Evolutionary conservation across 2,888 invertebrate species (phyloP), one percentile per base, ranked within the genome.

Genomic region (Dynastes maya): DNA sequence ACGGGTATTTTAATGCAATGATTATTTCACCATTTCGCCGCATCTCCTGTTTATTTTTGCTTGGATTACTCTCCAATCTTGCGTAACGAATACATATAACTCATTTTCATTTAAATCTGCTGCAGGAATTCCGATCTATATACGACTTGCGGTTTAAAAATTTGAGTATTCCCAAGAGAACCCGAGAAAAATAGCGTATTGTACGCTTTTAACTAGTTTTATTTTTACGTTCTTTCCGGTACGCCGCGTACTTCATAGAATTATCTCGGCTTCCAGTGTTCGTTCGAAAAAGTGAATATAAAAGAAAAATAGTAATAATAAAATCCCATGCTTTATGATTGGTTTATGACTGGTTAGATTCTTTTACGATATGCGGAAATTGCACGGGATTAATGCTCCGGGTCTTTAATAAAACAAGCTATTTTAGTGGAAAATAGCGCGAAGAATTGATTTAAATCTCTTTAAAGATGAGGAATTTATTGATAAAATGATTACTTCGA

Each of bases 61-160:
- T 16, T 16, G 22, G 0, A 16, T 11, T 22, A 8, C 22, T n/a
- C 55, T 45, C 11, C 11, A 55, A 22, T 8, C 55, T 22, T 5
- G 22, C 22, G 16, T 55, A 55, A 22, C 55, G 27, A 55, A 16
- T 32, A 32, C n/a, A 55, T 9, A 55, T 55, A 55, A 22, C 55
- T 55, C 22, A 55, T 55, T 55, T 55, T 55, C 22, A 55, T 55
- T 55, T 55, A 55, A 55, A 55, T 27, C 55, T 22, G 55, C 22
- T 55, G 8, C 1, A 55, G 22, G 55, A 55, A 22, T 22, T 55
- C 55, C 2, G n/a, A 16, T 55, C 22, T 45, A 45, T 55, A 22
- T 55, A 55, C 55, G 55, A 6, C 55, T 16, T 22, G 16, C 55
- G 55, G 22, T 55, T 55, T 55, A 55, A 55, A 45, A 55, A 55